Evolutionary conservation across 2,113 vertebrate genomes (phyloP).

Genomic region (Cichladusa arquata): DNA sequence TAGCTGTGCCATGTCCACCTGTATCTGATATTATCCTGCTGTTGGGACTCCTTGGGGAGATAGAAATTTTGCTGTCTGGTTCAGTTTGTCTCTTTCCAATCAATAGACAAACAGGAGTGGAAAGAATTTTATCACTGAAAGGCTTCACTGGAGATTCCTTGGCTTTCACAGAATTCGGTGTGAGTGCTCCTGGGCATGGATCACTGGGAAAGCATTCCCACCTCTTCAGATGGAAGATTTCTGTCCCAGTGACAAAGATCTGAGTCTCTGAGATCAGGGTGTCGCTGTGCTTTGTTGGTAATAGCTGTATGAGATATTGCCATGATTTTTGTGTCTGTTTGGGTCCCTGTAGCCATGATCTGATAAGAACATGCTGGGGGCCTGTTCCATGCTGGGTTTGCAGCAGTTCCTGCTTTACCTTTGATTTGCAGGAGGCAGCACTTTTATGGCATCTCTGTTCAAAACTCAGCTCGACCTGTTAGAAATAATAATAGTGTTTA

Average conservation of each 20-base stretch:
- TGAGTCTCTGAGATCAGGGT: not conserved
- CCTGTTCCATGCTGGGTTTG: not conserved
- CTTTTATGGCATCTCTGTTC: not conserved
- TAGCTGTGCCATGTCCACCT: not conserved
- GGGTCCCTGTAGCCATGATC: not conserved
- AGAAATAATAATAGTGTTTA: not conserved
- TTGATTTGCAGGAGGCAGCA: not conserved
- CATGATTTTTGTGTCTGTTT: not conserved
- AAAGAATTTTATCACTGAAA: not conserved
- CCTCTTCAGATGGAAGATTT: not conserved
- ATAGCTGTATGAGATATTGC: rapidly evolving
- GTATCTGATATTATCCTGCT: not conserved
- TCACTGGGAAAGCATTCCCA: not conserved
- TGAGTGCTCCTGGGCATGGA: not conserved
- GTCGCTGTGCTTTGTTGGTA: not conserved
- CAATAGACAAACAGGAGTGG: not conserved
- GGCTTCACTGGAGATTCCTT: not conserved
- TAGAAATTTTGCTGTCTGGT: not conserved
- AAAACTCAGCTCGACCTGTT: not conserved
- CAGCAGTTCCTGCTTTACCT: not conserved
- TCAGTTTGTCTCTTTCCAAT: not conserved
- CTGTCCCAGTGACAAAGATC: rapidly evolving
- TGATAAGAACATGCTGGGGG: not conserved
- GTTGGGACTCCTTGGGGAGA: not conserved
- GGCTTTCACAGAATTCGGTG: not conserved